Evolutionary conservation across 2,113 vertebrate species (phyloP).

Genomic region (Pterophyllum scalare): DNA sequence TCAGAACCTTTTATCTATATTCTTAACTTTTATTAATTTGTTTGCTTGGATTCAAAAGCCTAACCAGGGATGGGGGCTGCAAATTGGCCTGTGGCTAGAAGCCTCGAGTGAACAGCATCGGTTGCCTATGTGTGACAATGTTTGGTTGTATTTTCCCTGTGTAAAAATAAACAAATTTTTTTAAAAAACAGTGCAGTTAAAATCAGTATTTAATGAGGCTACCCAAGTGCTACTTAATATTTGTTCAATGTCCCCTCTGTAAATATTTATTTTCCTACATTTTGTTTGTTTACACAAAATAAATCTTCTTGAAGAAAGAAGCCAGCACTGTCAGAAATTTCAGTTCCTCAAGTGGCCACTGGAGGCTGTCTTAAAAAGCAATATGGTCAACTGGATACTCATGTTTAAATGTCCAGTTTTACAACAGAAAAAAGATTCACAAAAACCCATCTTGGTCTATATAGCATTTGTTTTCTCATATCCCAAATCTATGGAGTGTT

Average conservation of each 20-base stretch:
- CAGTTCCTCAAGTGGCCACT: not conserved
- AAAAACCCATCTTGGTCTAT: not conserved
- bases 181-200: slow-evolving; percentile 42
- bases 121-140: too few species aligned
- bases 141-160: too few species aligned
- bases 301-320: not conserved
- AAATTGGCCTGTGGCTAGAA: too few species aligned
- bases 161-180: not conserved
- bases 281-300: not conserved
- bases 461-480: not conserved
- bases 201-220: slow-evolving; percentile 31
- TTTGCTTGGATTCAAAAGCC: too few species aligned
- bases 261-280: too few species aligned
- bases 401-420: not conserved
- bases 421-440: not conserved
- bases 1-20: slow-evolving; percentile 19
- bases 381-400: not conserved
- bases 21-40: too few species aligned
- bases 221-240: not conserved
- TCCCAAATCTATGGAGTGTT: not conserved
- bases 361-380: not conserved
- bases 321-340: not conserved
- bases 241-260: not conserved
- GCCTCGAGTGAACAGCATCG: too few species aligned
- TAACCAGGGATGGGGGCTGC: too few species aligned